Percentiles rank a stretch among this genome's conserved stretches.
These are phyloP conservation scores for Aldabrachelys gigantea DNA, from an alignment of 2,113 vertebrate genomes.

Conservation along the genomic window DNA sequence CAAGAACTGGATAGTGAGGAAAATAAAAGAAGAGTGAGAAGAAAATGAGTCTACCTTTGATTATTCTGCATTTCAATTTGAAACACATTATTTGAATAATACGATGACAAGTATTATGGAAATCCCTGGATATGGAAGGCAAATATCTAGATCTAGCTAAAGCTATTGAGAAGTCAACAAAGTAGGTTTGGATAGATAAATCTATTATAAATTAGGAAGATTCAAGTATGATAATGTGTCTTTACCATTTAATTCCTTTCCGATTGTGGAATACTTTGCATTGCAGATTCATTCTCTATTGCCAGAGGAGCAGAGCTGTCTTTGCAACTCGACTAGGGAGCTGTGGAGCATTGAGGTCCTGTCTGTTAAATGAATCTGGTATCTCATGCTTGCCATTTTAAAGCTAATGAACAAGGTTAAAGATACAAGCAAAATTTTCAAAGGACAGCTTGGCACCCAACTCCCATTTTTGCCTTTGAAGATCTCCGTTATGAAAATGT, in stretches of 20 bases:
- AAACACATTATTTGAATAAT: background rate
- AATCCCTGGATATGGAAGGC: background rate
- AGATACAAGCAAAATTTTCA: background rate
- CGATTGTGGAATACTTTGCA: background rate
- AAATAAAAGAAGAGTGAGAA: conserved; percentile 20
- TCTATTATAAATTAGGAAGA: background rate
- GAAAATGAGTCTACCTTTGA: background rate
- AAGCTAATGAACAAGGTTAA: background rate
- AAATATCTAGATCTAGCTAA: background rate
- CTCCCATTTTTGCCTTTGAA: background rate
- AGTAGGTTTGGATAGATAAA: background rate
- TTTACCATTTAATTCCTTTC: background rate
- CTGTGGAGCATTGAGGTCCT: background rate
- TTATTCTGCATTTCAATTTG: conserved; percentile 1
- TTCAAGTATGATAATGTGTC: background rate
- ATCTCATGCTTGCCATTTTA: background rate
- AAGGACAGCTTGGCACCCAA: background rate
- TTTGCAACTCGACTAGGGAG: background rate
- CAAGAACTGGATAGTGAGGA: conserved; percentile 28
- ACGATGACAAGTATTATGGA: background rate
- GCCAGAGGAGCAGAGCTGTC: background rate
- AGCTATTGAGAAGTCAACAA: background rate
- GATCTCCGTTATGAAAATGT: background rate
- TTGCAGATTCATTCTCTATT: background rate
- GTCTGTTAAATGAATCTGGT: background rate